These are phyloP conservation scores for Triplophysa tibetana DNA, from an alignment of 2,113 vertebrate genomes.

Conservation along the genomic window DNA sequence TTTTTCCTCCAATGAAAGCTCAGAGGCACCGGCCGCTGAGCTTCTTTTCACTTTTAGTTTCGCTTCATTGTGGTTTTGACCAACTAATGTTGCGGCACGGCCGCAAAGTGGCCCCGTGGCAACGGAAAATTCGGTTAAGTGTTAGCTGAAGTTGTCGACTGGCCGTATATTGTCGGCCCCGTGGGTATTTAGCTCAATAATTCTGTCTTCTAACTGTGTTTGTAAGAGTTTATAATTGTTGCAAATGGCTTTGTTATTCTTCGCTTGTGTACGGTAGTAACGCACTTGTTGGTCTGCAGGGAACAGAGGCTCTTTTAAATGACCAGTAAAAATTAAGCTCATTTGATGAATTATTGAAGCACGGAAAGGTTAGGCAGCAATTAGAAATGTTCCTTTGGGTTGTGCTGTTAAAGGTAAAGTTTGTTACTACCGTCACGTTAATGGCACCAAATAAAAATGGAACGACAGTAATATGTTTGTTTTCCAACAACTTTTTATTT, in stretches of 20 bases:
- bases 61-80: not conserved
- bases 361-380: not conserved
- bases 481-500: not conserved
- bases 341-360: not conserved
- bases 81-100: not conserved
- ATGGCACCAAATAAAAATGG: not conserved
- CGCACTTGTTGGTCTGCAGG: not conserved
- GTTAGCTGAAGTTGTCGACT: slow-evolving; percentile 1
- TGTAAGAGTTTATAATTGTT: not conserved
- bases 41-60: not conserved
- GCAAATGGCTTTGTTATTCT: slow-evolving; percentile 8
- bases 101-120: slow-evolving; percentile 7
- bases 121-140: not conserved
- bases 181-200: not conserved
- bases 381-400: no score
- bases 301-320: not conserved
- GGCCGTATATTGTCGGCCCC: not conserved
- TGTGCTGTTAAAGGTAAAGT: no score
- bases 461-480: not conserved
- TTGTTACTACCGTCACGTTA: no score
- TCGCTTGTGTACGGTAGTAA: not conserved
- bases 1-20: not conserved
- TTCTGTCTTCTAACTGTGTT: not conserved
- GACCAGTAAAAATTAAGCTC: not conserved
- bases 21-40: not conserved